phyloP scores from a whole-genome alignment of 30 jellyfish, hydroid and myxozoan species.

The Catostylus mosaicus region DNA sequence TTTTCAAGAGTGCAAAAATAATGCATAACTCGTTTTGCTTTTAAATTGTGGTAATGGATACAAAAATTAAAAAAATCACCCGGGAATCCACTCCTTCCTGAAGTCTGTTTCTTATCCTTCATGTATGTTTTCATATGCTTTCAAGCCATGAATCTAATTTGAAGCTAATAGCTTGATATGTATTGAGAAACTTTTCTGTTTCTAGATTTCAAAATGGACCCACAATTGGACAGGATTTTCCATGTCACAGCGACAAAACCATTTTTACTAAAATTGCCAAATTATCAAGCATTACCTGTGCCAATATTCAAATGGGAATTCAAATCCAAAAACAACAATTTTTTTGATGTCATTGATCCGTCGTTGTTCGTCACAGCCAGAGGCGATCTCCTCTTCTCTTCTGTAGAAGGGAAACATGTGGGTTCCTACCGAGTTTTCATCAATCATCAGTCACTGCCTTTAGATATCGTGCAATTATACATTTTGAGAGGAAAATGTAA shows the following conservation, averaged over 20 bases:
- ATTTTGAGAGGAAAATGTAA: constrained; percentile 1
- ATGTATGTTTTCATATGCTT: too few species aligned
- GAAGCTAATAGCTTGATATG: too few species aligned
- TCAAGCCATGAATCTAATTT: too few species aligned
- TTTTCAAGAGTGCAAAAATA: too few species aligned
- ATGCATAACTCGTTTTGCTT: too few species aligned
- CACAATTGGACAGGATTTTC: background rate
- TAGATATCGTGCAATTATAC: background rate
- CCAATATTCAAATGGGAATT: constrained; percentile 32
- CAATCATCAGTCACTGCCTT: background rate
- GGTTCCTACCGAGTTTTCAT: background rate
- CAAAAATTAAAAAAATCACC: too few species aligned
- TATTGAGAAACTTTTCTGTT: too few species aligned
- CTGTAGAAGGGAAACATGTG: background rate
- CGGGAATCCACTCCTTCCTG: too few species aligned
- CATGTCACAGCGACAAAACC: background rate
- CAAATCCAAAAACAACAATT: background rate
- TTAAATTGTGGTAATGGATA: too few species aligned
- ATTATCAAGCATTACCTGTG: constrained; percentile 8
- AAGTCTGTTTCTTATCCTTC: too few species aligned
- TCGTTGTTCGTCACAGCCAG: constrained; percentile 7
- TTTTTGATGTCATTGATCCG: background rate
- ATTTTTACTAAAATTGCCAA: constrained; percentile 6
- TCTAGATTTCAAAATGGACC: constrained; percentile 21
- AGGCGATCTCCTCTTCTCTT: constrained; percentile 18